Percentiles rank a stretch among this genome's conserved stretches.
These are phyloP conservation scores for Zaprionus gabonicus DNA, from an alignment of 1,140 invertebrate species.

Conservation along the genomic window DNA sequence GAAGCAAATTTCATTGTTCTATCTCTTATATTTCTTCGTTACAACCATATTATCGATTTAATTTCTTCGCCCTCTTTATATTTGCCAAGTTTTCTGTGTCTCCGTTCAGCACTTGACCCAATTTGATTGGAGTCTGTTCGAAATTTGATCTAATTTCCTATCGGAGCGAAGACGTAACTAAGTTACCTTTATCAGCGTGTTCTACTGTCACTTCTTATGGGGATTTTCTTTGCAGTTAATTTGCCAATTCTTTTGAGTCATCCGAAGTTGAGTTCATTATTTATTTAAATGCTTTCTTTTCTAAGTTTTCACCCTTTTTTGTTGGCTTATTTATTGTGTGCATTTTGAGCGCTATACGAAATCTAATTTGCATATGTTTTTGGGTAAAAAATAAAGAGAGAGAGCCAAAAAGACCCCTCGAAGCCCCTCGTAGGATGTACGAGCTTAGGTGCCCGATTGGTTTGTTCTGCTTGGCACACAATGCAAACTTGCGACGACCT, in stretches of 20 bases:
- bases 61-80: not conserved
- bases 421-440: constrained; percentile 14
- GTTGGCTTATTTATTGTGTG: constrained; percentile 46
- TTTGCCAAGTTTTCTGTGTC: not conserved
- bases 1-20: too few species aligned
- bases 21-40: too few species aligned
- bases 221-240: constrained; percentile 29
- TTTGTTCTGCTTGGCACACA: constrained; percentile 60
- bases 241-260: constrained; percentile 38
- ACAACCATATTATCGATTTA: not conserved
- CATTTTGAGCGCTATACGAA: constrained; percentile 56
- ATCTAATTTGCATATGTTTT: constrained; percentile 72
- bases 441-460: constrained; percentile 54
- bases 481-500: constrained; percentile 52
- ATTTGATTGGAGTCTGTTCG: not conserved
- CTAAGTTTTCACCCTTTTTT: constrained; percentile 19
- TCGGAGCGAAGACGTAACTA: not conserved
- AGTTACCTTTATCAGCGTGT: not conserved
- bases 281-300: constrained; percentile 56
- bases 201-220: not conserved
- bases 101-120: not conserved
- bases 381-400: constrained; percentile 6
- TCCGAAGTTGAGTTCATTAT: constrained; percentile 55
- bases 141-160: not conserved
- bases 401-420: constrained; percentile 6